These are phyloP conservation scores for Leptinotarsa juncta DNA, from an alignment of 2,888 invertebrate species.

Conservation along the genomic window DNA sequence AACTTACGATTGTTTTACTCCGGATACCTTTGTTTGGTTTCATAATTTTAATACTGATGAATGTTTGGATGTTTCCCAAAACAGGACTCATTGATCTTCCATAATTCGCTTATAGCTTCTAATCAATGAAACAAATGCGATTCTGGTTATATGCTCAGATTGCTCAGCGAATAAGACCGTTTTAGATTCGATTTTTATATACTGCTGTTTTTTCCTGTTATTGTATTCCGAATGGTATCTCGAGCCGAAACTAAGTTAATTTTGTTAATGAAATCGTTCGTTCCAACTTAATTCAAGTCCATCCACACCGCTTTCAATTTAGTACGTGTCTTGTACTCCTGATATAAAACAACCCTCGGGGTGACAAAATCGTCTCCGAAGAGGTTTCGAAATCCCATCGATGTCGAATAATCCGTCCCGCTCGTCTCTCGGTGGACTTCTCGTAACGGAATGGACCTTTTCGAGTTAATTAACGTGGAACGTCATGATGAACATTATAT, in stretches of 20 bases:
- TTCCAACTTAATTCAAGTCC: slow-evolving; percentile 27
- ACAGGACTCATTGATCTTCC: too few species aligned
- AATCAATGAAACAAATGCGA: too few species aligned
- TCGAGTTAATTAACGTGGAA: slow-evolving; percentile 41
- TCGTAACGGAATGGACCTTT: slow-evolving; percentile 38
- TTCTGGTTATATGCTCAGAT: not conserved
- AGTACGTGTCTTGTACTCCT: slow-evolving; percentile 39
- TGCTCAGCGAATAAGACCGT: not conserved
- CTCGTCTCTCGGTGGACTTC: slow-evolving; percentile 32
- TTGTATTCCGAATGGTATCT: slow-evolving; percentile 4
- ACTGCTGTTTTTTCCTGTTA: not conserved
- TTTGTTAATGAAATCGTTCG: slow-evolving; percentile 37
- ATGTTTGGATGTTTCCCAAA: too few species aligned
- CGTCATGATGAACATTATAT: slow-evolving; percentile 22
- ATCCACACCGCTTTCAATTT: slow-evolving; percentile 39
- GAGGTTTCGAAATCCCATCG: slow-evolving; percentile 43
- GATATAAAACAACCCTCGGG: slow-evolving; percentile 42
- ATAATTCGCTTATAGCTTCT: too few species aligned
- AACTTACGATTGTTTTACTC: too few species aligned
- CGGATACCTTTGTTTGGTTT: too few species aligned
- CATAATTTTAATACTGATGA: too few species aligned
- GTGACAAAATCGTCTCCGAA: slow-evolving; percentile 42
- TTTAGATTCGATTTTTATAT: not conserved
- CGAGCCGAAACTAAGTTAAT: slow-evolving; percentile 27
- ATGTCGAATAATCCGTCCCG: slow-evolving; percentile 38